phyloP scores from a whole-genome alignment of 2,113 vertebrate species.

The Dasyurus viverrinus region DNA sequence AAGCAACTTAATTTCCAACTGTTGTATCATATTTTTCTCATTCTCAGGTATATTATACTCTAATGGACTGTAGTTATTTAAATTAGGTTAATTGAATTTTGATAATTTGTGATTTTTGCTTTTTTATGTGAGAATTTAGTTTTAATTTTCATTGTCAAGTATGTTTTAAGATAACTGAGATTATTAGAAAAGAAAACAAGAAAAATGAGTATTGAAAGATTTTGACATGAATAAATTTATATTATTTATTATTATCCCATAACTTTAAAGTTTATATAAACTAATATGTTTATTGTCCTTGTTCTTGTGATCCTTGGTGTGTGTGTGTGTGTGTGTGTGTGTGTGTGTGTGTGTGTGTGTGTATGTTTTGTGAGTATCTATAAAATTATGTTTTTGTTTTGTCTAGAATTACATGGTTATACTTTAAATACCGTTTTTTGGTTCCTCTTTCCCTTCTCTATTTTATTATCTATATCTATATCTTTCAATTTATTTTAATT shows the following conservation, averaged over 20 bases:
- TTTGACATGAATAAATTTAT: background rate
- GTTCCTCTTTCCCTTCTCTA: background rate
- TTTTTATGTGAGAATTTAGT: background rate
- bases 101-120: background rate
- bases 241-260: too few species aligned
- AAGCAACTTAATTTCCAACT: background rate
- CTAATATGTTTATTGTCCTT: background rate
- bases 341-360: too few species aligned
- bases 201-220: background rate
- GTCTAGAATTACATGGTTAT: background rate
- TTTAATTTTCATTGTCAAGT: background rate
- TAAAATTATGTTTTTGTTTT: background rate
- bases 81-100: background rate
- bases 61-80: background rate
- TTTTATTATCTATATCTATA: background rate
- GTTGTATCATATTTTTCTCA: background rate
- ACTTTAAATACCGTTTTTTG: background rate
- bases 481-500: background rate
- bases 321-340: too few species aligned
- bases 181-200: too few species aligned
- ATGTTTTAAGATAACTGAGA: background rate
- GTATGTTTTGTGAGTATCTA: too few species aligned
- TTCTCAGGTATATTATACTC: background rate
- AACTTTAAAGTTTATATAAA: background rate
- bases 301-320: background rate